Evolutionary conservation across 2,797 vertebrate genomes (phyloP).

Genomic region (Myripristis murdjan): DNA sequence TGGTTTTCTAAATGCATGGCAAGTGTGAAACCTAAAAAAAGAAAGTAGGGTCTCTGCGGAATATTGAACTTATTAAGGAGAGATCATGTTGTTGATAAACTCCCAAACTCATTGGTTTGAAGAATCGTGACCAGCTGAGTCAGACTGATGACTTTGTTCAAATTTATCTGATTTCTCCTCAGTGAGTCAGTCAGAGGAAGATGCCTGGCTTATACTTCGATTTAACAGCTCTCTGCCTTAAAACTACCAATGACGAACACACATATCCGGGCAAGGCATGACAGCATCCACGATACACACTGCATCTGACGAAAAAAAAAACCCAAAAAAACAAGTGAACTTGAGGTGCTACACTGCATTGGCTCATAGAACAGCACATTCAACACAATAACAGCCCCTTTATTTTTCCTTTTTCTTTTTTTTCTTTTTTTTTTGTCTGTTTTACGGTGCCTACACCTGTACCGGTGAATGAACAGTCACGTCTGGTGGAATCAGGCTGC

Average conservation of each 20-base stretch:
- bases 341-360: constrained; percentile 1
- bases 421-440: background rate
- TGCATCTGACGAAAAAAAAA: constrained; percentile 14
- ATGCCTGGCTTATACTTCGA: constrained; percentile 47
- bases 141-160: constrained; percentile 70
- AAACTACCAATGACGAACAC: constrained; percentile 57
- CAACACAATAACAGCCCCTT: too few relatives aligned
- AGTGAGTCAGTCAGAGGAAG: constrained; percentile 79
- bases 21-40: too few relatives aligned
- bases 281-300: constrained; percentile 23
- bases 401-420: too few relatives aligned
- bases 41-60: too few relatives aligned
- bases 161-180: constrained; percentile 60
- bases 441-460: constrained; percentile 48
- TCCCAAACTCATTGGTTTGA: background rate
- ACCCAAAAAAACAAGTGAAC: constrained; percentile 18
- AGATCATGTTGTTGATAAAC: background rate
- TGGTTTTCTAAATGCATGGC: too few relatives aligned
- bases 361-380: constrained; percentile 8
- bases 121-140: constrained; percentile 73
- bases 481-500: constrained; percentile 59
- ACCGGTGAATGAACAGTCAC: constrained; percentile 47
- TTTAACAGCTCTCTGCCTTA: constrained; percentile 48
- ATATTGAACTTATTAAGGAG: background rate
- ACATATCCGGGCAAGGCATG: constrained; percentile 38